Conservation (phyloP, 1,140 invertebrate species). For the Aethina tumida region DNA sequence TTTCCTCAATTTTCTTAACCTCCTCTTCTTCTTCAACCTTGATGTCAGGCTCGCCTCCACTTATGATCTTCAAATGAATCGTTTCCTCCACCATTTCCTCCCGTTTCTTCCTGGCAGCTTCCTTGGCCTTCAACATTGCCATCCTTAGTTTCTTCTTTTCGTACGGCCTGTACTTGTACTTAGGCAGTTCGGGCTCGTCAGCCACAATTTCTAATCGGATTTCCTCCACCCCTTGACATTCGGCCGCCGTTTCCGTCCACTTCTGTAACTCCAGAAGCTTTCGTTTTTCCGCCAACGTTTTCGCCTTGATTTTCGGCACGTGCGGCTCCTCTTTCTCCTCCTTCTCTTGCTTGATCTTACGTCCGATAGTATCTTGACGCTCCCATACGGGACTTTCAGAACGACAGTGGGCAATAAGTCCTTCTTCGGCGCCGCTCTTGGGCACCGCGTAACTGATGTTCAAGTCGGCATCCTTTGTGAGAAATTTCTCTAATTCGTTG, state of each 20-base stretch:
- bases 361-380: not conserved
- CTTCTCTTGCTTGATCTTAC: conserved; percentile 12
- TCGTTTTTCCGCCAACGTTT: conserved; percentile 33
- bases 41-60: too few species aligned
- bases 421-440: conserved; percentile 27
- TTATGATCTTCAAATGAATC: too few species aligned
- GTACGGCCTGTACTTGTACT: not conserved
- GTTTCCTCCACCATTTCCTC: too few species aligned
- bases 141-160: not conserved
- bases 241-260: conserved; percentile 13
- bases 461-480: conserved; percentile 24
- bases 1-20: conserved; percentile 1
- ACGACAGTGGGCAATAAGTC: conserved; percentile 13
- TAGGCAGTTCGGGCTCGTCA: not conserved
- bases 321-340: conserved; percentile 13
- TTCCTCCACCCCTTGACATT: too few species aligned
- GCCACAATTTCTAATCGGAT: too few species aligned
- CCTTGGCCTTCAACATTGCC: not conserved
- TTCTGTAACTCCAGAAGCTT: conserved; percentile 25
- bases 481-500: conserved; percentile 25
- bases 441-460: conserved; percentile 30
- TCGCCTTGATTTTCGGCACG: conserved; percentile 28
- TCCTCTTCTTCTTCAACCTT: conserved; percentile 6
- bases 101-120: not conserved
- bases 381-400: conserved; percentile 9